Base-by-base conservation (phyloP, 2,797 vertebrate species). In the Melanotaenia parkinsoni region DNA sequence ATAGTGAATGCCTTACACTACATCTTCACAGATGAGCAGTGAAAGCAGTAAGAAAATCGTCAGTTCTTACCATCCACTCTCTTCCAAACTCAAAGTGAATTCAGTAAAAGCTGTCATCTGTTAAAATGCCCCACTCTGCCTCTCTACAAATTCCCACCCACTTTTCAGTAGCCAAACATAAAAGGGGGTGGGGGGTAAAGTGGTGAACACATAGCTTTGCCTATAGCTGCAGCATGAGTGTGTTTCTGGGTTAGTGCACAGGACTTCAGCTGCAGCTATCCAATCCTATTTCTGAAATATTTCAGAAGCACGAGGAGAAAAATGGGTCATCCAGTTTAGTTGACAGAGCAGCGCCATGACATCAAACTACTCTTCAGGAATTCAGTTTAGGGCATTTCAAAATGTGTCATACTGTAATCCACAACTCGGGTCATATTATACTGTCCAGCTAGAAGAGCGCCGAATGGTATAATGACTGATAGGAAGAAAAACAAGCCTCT, bases 181-280 rank as follows among this genome's bases (percentile, higher is more conserved):
- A 85, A 83, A 79, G 59, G 61, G 68, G 72, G 59, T 32, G 60
- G 54, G 60, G 63, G 76, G 63, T 40, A 54, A 77, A 72, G 83
- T 77, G 80, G 77, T 81, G 81, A 88, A 88, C 28, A 91, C 81
- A 86, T 80, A 85, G 89, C 66, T n/a, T 89, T 86, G 91, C 88
- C 91, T 92, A 87, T 93, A 91, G 92, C 90, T 86, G 85, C 86
- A 92, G 79, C 64, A 72, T 60, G 80, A 89, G 76, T 78, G 87
- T 86, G 89, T 92, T 93, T 94, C 92, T 94, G 91, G 91, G 93
- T 93, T 93, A 91, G 89, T 91, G 89, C 89, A 92, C 86, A 92
- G 89, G 88, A 92, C 91, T 94, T 93, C 80, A 91, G 83, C 91
- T 90, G 82, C 81, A 91, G 85, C 88, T 72, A 92, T 89, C 93